Conservation (phyloP, 2,888 invertebrate species). For the Drosophila incognita region DNA sequence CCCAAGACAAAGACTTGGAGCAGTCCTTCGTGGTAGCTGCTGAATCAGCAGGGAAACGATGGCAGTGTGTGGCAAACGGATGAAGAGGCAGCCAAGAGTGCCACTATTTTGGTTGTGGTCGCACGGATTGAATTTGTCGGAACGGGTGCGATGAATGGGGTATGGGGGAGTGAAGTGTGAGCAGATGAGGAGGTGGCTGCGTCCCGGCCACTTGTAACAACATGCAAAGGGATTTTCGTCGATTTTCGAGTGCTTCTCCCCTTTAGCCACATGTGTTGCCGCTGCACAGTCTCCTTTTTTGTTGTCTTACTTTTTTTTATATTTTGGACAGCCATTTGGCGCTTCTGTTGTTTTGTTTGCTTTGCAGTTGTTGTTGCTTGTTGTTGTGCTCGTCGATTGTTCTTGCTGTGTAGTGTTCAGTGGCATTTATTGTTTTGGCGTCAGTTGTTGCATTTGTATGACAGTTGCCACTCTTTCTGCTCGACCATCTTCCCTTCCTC, state of each 20-base stretch:
- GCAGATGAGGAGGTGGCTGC: not conserved
- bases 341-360: conserved; percentile 56
- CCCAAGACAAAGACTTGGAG: conserved; percentile 22
- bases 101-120: conserved; percentile 58
- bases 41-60: conserved; percentile 60
- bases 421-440: conserved; percentile 74
- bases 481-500: not conserved
- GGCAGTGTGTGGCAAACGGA: conserved; percentile 52
- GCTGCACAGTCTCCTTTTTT: conserved; percentile 7
- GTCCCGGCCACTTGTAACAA: conserved; percentile 70
- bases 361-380: conserved; percentile 19
- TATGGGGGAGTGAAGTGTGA: not conserved
- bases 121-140: conserved; percentile 44
- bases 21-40: conserved; percentile 34
- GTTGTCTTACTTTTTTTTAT: conserved; percentile 16
- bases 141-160: not conserved
- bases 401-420: conserved; percentile 54
- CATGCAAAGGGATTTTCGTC: conserved; percentile 80
- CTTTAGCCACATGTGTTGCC: conserved; percentile 65
- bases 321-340: conserved; percentile 48
- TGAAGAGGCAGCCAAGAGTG: conserved; percentile 59
- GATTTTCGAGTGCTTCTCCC: conserved; percentile 64
- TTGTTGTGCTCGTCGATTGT: conserved; percentile 30
- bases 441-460: conserved; percentile 69
- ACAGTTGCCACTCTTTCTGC: conserved; percentile 42